Base-by-base conservation (phyloP, 2,113 vertebrate species). In the Eulemur rufifrons region DNA sequence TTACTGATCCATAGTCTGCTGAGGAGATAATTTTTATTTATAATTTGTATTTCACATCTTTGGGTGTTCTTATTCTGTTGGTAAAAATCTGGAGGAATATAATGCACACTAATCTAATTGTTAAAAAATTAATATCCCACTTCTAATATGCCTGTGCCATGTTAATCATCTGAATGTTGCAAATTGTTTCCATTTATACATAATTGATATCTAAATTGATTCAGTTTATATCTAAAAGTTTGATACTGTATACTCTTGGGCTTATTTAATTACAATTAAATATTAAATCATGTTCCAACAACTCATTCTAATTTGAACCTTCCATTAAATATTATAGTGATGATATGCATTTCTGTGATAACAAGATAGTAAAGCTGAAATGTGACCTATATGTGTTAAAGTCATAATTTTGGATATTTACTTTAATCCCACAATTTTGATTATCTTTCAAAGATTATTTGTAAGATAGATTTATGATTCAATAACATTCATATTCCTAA, bases 181-280 rank as follows among this genome's bases (percentile, higher is more conserved):
- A 90, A 74, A 84, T 69, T 61, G 52, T 61, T 93, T 82, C 18
- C 20, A 8, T 11, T 78, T 76, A n/a, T 6, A n/a, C n/a, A 63
- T 45, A 59, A 11, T 27, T 59, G 10, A 92, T 32, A 61, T 18
- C 21, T 71, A 29, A 89, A 54, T 88, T 82, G 39, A 92, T 88
- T 95, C 6, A 64, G 66, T 56, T 85, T 42, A 18, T 69, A 47
- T 50, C 3, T 68, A 59, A 29, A 59, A 66, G 5, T 86, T 93
- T 69, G 45, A 89, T 82, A 10, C 78, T 84, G 45, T 77, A 25
- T 63, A 63, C 10, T 95, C 21, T 83, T 68, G 39, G 34, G 0
- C 12, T 90, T 74, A 50, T 59, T 71, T 39, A 90, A 87, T 56
- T 94, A 6, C 42, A 25, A 96, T 68, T 96, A 74, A 93, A 83